A percentile compares a stretch with the other conserved stretches of the same genome.
These are phyloP conservation scores for Pinna nobilis DNA, from an alignment of 1,140 invertebrate genomes.

Conservation along the genomic window DNA sequence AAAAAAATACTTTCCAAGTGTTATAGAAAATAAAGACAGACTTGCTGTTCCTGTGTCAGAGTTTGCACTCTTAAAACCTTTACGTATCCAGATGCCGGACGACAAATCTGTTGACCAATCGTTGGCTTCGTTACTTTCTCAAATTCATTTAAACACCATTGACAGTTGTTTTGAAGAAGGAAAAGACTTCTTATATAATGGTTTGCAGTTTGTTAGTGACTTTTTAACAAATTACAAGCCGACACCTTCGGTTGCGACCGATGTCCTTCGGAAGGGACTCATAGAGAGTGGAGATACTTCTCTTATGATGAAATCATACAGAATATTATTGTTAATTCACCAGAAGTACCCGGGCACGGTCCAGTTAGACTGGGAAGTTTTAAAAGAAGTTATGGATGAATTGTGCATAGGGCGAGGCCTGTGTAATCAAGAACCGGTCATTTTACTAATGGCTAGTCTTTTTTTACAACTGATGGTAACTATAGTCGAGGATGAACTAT, in stretches of 20 bases:
- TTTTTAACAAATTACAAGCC: not conserved
- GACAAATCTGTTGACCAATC: not conserved
- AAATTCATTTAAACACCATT: constrained; percentile 7
- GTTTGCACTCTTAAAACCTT: constrained; percentile 5
- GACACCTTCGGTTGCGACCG: not conserved
- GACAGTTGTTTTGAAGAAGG: constrained; percentile 17
- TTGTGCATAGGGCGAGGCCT: constrained; percentile 2
- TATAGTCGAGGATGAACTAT: constrained; percentile 5
- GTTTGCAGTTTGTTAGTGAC: constrained; percentile 6
- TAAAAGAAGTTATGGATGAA: constrained; percentile 1
- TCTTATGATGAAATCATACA: constrained; percentile 3
- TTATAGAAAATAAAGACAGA: not conserved
- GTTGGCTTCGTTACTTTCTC: not conserved
- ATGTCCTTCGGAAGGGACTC: not conserved
- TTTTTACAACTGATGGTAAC: not conserved
- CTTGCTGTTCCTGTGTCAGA: not conserved
- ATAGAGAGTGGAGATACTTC: not conserved
- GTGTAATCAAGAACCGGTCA: not conserved
- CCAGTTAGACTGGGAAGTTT: not conserved
- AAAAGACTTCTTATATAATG: not conserved
- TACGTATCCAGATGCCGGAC: not conserved
- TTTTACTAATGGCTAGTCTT: constrained; percentile 4
- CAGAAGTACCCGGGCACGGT: constrained; percentile 6
- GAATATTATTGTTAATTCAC: constrained; percentile 2
- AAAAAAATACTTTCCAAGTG: not conserved